Base-by-base conservation (phyloP, 2,113 vertebrate genomes). In the Brachyhypopomus gauderio region DNA sequence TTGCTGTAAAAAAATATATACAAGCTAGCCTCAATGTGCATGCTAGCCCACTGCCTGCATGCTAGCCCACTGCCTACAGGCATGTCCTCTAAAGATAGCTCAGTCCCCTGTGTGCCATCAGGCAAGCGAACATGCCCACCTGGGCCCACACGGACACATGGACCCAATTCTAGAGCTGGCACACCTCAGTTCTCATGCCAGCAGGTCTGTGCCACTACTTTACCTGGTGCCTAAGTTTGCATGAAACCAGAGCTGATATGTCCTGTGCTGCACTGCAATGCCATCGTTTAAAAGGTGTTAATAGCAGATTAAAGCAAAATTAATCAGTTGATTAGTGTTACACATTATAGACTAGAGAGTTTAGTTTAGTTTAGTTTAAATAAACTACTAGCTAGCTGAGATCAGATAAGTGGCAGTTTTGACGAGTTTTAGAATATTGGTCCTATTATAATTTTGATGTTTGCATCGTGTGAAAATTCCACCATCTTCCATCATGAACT, bases 141-240 rank as follows among this genome's bases (percentile, higher is more conserved):
- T 30, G 75, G 75, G 66, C 25, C 36, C n/a, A 55, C 48, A 77
- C 48, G 66, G 41, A 45, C 48, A 77, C 75, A 77, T 66, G 30
- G 52, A 62, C 62, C 48, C 41, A 66, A 52, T 77, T 62, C 25
- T 55, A 59, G 48, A 72, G 38, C 41, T 59, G 66, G 66, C 16
- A 79, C 20, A 71, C n/a, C 38, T 48, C 22, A 23, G 25, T 22
- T 23, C 5, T 48, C 14, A 27, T 66, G 70, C 70, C 77, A 78
- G 77, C 77, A 71, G 30, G 36, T 69, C n/a, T 22, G 5, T 11
- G 19, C 36, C 23, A 38, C 38, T 20, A 14, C 27, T 23, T 63
- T 25, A 60, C 56, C 30, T 38, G 36, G 20, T n/a, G 55, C 52
- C 34, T 56, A 27, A 8, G 22, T 17, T 23, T 52, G 69, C 9